These are phyloP conservation scores for Lepisosteus oculatus DNA, from an alignment of 2,113 vertebrate species.

Conservation along the genomic window DNA sequence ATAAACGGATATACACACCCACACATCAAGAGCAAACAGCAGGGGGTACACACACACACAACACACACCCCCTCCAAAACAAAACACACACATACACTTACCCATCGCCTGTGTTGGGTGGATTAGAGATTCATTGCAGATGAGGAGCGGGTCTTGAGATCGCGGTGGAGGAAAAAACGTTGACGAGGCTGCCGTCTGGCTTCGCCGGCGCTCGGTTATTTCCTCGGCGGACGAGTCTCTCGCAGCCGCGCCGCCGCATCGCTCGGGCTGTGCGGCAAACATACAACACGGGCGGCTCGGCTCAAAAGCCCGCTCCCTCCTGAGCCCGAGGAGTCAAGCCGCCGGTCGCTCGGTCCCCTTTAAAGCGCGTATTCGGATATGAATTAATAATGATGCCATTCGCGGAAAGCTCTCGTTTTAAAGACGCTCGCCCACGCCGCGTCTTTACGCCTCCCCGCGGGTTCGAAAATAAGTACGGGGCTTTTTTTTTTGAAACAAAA, in stretches of 20 bases:
- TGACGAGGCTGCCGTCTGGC: slow-evolving; percentile 17
- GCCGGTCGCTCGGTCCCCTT: too few relatives aligned
- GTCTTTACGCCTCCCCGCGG: too few relatives aligned
- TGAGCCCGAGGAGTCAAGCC: too few relatives aligned
- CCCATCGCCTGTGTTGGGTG: slow-evolving; percentile 62
- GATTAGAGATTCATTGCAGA: slow-evolving; percentile 54
- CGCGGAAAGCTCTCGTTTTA: too few relatives aligned
- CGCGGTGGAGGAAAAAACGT: slow-evolving; percentile 19
- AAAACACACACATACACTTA: slow-evolving; percentile 33
- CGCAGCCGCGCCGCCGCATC: slow-evolving; percentile 13
- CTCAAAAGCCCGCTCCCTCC: background rate
- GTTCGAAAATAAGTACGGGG: too few relatives aligned
- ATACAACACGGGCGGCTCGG: background rate
- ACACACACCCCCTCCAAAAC: background rate
- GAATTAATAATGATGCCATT: too few relatives aligned
- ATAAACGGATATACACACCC: background rate
- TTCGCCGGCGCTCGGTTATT: slow-evolving; percentile 16
- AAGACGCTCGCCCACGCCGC: too few relatives aligned
- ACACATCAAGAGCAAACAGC: background rate
- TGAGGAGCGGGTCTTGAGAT: slow-evolving; percentile 34
- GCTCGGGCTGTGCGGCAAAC: background rate
- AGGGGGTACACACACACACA: background rate
- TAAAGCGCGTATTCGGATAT: too few relatives aligned
- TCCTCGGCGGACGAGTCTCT: slow-evolving; percentile 14
- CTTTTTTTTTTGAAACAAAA: too few relatives aligned